Evolutionary conservation across 2,888 invertebrate genomes (phyloP), one percentile per base, ranked within the genome.

Genomic region (Hypomecis atomaria): DNA sequence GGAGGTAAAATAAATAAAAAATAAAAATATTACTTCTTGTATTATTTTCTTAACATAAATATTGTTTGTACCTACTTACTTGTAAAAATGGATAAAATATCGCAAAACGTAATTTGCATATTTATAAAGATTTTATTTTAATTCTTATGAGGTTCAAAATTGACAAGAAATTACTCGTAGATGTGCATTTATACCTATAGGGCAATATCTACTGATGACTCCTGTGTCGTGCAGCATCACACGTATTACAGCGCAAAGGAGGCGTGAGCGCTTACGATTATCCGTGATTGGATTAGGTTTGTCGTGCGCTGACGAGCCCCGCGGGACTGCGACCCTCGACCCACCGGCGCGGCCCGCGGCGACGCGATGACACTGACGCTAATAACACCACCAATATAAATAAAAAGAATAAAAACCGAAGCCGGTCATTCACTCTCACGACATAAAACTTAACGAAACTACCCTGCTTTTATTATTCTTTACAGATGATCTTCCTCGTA

Each of bases 251-350:
- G 74, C 69, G 84, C 78, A 65, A 71, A 70, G 84, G 79, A 86
- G 88, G 87, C 86, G 88, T 86, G 86, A 78, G 79, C 79, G 81
- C 77, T 82, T 76, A 76, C 78, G 81, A 79, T 81, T 79, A 79
- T 72, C 82, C 77, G 93, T 94, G 95, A 95, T 95, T 95, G 95
- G 94, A 95, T 95, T 94, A 94, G 94, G 93, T 93, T 82, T 81
- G 85, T 82, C 82, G 78, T 89, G 88, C 77, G 87, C 87, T 93
- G 94, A 95, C 94, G 94, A 94, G 94, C 87, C 94, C 90, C 94
- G 72, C 71, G 94, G 93, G 94, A 94, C 78, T 73, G 66, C 54
- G 66, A 63, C 72, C 71, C 67, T 63, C 76, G 70, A 5, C 73
- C 65, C 61, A 67, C 92, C 91, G 93, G 91, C 74, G 73, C 72